Conservation (phyloP, 2,797 vertebrate genomes). For the Buceros bicornis region DNA sequence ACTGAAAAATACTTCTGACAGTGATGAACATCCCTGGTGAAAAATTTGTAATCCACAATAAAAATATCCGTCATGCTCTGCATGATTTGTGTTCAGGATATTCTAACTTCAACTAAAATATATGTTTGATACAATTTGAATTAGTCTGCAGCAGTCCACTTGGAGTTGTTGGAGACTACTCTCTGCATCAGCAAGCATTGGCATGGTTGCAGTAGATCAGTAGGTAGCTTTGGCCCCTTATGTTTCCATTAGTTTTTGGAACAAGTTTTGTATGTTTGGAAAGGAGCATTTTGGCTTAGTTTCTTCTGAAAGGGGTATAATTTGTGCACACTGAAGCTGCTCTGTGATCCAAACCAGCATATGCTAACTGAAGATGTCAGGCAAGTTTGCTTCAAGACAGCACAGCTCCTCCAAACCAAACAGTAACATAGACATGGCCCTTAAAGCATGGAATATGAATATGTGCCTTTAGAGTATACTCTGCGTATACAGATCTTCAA, state of each 20-base stretch:
- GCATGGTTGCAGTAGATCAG: neutral
- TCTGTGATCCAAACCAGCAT: neutral
- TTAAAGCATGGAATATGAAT: neutral
- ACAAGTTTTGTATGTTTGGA: neutral
- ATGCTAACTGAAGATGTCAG: neutral
- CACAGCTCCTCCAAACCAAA: neutral
- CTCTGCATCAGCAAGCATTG: neutral
- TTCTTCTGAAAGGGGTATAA: neutral
- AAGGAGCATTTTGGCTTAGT: neutral
- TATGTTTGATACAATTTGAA: neutral
- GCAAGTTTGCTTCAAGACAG: neutral
- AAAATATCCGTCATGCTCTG: accelerated
- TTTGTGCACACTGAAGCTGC: neutral
- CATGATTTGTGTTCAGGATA: neutral
- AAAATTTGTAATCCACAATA: neutral
- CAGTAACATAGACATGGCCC: neutral
- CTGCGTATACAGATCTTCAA: neutral
- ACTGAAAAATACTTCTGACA: neutral
- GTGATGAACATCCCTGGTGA: neutral
- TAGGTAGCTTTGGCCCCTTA: conserved; percentile 6
- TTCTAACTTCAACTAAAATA: neutral
- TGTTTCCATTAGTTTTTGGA: conserved; percentile 41
- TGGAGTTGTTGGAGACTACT: neutral
- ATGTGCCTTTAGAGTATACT: neutral
- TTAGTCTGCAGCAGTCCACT: neutral